A percentile compares a stretch with the other conserved stretches of the same genome.
Conservation (phyloP, 30 jellyfish, hydroid and myxozoan genomes). For the Nemopilema nomurai region DNA sequence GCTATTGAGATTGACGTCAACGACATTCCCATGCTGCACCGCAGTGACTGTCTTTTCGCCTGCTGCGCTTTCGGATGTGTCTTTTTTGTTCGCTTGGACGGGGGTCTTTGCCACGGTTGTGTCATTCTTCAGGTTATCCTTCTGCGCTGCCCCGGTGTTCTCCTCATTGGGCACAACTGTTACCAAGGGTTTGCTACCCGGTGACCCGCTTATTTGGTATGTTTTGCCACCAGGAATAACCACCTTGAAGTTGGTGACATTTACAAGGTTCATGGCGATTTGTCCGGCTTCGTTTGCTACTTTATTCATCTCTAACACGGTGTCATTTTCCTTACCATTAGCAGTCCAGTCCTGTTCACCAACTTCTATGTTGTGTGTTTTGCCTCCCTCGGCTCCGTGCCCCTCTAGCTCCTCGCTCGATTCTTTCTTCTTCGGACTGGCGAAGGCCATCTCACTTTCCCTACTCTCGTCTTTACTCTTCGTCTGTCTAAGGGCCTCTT, state of each 20-base stretch:
- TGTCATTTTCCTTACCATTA: conserved; percentile 46
- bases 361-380: conserved; percentile 5
- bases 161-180: conserved; percentile 59
- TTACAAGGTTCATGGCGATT: conserved; percentile 75
- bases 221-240: conserved; percentile 90
- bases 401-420: conserved; percentile 23
- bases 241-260: conserved; percentile 77
- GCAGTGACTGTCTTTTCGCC: conserved; percentile 37
- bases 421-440: conserved; percentile 17
- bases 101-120: conserved; percentile 19
- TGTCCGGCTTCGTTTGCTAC: conserved; percentile 68
- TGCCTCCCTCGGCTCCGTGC: conserved; percentile 36
- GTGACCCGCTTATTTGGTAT: conserved; percentile 68
- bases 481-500: conserved; percentile 60
- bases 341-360: conserved; percentile 12
- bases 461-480: conserved; percentile 14
- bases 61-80: not conserved
- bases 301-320: conserved; percentile 72
- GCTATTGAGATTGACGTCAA: conserved; percentile 47
- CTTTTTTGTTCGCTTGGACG: not conserved
- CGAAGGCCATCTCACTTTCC: conserved; percentile 55
- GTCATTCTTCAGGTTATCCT: conserved; percentile 18
- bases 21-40: conserved; percentile 41
- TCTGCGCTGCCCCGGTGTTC: conserved; percentile 10
- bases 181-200: conserved; percentile 58